A percentile compares a stretch with the other conserved stretches of the same genome.
phyloP scores from a whole-genome alignment of 2,797 vertebrate genomes.

The Crocodylus rhombifer region DNA sequence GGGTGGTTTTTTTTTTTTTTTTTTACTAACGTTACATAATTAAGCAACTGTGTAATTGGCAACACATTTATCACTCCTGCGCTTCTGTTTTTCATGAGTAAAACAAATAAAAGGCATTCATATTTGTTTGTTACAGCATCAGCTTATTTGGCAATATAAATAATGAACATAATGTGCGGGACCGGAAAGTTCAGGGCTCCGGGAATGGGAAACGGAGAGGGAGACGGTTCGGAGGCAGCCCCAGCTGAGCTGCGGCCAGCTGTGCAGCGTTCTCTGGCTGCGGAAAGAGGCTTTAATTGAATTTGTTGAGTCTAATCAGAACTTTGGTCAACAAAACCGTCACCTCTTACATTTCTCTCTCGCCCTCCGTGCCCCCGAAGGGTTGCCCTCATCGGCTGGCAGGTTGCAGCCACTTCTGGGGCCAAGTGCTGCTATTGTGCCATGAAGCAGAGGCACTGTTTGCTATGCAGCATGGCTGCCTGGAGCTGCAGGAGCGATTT shows the following conservation, averaged over 20 bases:
- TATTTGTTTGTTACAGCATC: conserved; percentile 52
- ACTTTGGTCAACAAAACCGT: background rate
- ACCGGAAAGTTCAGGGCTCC: background rate
- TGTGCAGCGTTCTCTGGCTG: background rate
- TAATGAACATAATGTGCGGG: background rate
- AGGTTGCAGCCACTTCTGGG: background rate
- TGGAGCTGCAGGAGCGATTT: background rate
- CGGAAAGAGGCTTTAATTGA: background rate
- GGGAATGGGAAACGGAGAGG: background rate
- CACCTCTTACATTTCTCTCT: background rate
- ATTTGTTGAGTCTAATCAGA: fast-evolving
- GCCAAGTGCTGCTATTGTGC: background rate
- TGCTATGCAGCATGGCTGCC: background rate
- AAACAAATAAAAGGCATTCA: conserved; percentile 54
- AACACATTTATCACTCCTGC: conserved; percentile 71
- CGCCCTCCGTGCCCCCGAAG: background rate
- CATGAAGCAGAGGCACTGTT: background rate
- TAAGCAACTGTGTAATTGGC: conserved; percentile 77
- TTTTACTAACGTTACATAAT: conserved; percentile 69
- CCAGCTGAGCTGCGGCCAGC: background rate
- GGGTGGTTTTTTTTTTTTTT: background rate
- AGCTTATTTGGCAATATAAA: conserved; percentile 36
- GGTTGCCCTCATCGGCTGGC: background rate
- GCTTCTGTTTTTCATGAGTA: conserved; percentile 42
- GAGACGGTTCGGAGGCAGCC: background rate